Percentiles rank a stretch among this genome's conserved stretches.
Conservation (phyloP, 1,140 invertebrate species). For the Venturia canescens region DNA sequence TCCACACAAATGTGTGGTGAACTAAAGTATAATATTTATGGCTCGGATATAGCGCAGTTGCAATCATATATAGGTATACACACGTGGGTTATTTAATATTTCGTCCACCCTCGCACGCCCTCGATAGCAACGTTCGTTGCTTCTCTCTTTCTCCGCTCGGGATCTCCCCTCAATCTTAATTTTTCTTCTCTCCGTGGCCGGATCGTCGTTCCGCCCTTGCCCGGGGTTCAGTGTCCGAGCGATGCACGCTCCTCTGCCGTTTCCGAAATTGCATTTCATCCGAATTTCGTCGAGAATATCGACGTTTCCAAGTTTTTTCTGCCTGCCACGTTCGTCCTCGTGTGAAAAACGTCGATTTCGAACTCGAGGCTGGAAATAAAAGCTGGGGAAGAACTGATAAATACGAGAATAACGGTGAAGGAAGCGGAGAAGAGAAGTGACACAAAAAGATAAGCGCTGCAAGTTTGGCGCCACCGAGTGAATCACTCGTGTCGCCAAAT, state of each 20-base stretch:
- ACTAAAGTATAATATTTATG: slow-evolving; percentile 2
- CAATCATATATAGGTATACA: neutral
- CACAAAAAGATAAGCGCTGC: no score
- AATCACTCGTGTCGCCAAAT: no score
- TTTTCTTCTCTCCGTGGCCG: neutral
- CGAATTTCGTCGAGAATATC: no score
- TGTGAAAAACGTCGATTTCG: no score
- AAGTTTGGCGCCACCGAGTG: no score
- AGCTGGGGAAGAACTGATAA: no score
- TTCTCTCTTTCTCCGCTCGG: neutral
- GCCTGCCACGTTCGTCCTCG: no score
- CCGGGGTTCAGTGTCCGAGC: neutral
- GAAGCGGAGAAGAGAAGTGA: no score
- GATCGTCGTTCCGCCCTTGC: neutral
- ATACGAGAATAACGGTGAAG: no score
- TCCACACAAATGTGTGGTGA: neutral
- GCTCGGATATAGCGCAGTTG: neutral
- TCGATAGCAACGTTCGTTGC: neutral
- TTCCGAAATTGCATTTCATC: neutral
- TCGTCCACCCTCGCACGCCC: neutral
- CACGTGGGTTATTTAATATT: neutral
- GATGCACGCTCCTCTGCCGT: neutral
- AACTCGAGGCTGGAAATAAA: no score
- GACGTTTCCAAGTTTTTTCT: no score
- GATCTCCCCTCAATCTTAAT: neutral